A percentile compares a stretch with the other conserved stretches of the same genome.
Evolutionary conservation across 1,140 invertebrate genomes (phyloP).

Genomic region (Prorops nasuta): DNA sequence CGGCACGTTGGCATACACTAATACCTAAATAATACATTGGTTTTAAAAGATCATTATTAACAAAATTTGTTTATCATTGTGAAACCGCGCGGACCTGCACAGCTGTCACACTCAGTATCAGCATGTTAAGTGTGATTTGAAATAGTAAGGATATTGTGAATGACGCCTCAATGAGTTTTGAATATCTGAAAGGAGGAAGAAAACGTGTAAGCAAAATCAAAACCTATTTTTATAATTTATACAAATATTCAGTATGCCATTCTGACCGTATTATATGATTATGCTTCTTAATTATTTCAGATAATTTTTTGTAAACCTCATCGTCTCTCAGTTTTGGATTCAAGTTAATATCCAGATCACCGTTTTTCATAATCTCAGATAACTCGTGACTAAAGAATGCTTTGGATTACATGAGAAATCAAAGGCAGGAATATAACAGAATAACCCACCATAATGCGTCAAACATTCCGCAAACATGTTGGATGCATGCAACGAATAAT

Average conservation of each 20-base stretch:
- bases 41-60: neutral
- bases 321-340: neutral
- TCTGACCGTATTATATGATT: neutral
- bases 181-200: neutral
- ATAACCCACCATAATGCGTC: neutral
- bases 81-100: neutral
- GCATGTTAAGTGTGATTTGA: neutral
- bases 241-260: neutral
- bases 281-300: neutral
- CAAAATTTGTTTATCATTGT: neutral
- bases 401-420: neutral
- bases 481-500: neutral
- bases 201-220: neutral
- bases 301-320: neutral
- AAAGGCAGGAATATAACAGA: neutral
- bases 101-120: neutral
- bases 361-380: neutral
- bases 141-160: neutral
- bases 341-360: neutral
- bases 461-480: neutral
- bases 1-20: neutral
- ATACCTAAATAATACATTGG: neutral
- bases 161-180: neutral
- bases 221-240: neutral
- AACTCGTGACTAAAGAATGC: neutral